Conservation (phyloP, 2,113 vertebrate species). For the Cercocebus atys region DNA sequence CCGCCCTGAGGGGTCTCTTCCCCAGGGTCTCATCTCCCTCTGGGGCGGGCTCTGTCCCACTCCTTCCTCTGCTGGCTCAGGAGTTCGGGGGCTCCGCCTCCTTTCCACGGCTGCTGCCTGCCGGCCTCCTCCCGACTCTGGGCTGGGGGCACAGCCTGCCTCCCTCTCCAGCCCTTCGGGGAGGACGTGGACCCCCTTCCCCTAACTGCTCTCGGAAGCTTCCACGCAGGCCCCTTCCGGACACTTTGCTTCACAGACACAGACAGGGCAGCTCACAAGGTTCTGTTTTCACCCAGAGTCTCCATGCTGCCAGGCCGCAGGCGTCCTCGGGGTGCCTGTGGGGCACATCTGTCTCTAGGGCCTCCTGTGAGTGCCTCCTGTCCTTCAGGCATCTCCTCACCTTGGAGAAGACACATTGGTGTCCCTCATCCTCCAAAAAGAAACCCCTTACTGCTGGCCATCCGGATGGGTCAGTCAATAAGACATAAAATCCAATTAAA, state of each 20-base stretch:
- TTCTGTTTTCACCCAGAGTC: not conserved
- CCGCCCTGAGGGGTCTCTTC: not conserved
- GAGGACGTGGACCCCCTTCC: not conserved
- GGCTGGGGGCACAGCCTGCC: not conserved
- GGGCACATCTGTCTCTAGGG: not conserved
- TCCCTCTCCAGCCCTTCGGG: not conserved
- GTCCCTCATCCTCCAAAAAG: too few species aligned
- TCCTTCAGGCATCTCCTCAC: not conserved
- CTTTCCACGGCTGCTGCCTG: not conserved
- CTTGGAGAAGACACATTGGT: not conserved
- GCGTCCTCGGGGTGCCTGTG: not conserved
- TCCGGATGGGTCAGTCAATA: not conserved
- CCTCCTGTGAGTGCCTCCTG: too few species aligned
- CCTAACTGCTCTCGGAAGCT: not conserved
- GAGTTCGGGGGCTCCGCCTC: not conserved
- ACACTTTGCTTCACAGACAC: not conserved
- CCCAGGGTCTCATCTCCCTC: not conserved
- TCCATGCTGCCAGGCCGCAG: too few species aligned
- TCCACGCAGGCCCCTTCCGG: not conserved
- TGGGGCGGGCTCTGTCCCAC: too few species aligned
- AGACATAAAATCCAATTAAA: not conserved
- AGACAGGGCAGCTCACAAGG: not conserved
- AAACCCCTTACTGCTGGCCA: not conserved
- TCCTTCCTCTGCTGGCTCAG: not conserved
- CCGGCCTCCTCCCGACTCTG: not conserved